A percentile compares a stretch with the other conserved stretches of the same genome.
These are phyloP conservation scores for Pentamera pediparva DNA, from an alignment of 53 echinoderm and acorn worm genomes.

Conservation along the genomic window DNA sequence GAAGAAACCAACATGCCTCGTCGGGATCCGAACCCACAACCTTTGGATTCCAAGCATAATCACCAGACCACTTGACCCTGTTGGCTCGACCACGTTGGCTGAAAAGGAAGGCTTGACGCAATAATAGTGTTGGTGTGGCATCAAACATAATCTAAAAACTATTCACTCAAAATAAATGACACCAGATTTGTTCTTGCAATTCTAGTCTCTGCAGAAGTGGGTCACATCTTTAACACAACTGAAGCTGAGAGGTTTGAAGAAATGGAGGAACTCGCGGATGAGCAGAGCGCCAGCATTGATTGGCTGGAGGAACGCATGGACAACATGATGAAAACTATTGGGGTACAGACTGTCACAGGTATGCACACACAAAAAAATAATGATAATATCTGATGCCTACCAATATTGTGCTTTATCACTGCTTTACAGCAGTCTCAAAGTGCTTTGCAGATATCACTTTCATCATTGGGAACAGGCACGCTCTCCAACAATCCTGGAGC, in stretches of 20 bases:
- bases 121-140: too few relatives aligned
- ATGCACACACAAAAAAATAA: not conserved
- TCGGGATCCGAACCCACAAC: too few relatives aligned
- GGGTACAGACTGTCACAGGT: conserved; percentile 32
- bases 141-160: not conserved
- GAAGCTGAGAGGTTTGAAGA: conserved; percentile 16
- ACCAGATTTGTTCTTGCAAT: not conserved
- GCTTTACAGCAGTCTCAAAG: too few relatives aligned
- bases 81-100: not conserved
- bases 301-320: conserved; percentile 7
- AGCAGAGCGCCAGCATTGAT: not conserved
- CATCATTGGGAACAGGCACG: too few relatives aligned
- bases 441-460: too few relatives aligned
- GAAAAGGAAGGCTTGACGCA: too few relatives aligned
- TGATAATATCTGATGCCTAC: not conserved
- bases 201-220: not conserved
- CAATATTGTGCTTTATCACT: not conserved
- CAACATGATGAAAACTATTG: conserved; percentile 23
- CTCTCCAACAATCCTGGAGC: too few relatives aligned
- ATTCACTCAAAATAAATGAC: not conserved
- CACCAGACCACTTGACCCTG: not conserved
- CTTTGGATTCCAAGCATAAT: too few relatives aligned
- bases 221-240: conserved; percentile 19
- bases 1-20: too few relatives aligned
- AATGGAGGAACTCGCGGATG: not conserved